Percentiles rank a stretch among this genome's conserved stretches.
Conservation (phyloP, 2,888 invertebrate genomes). For the Myopa tessellatipennis region DNA sequence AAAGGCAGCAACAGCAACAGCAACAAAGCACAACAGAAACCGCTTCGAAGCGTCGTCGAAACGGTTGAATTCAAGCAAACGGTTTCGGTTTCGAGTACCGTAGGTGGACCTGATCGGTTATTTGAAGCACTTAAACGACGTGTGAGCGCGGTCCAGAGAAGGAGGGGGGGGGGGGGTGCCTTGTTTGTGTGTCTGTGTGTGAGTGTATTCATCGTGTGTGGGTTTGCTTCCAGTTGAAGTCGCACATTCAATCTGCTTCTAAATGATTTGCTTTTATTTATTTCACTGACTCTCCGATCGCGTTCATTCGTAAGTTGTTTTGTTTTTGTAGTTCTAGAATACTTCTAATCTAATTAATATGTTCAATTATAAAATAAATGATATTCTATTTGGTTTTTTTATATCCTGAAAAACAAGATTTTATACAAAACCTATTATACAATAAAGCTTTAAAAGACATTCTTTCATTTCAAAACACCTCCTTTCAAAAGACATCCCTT, state of each 20-base stretch:
- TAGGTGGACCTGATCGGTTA: conserved; percentile 33
- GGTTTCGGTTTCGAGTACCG: conserved; percentile 26
- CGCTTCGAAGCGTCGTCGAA: too few species aligned
- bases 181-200: too few species aligned
- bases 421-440: neutral
- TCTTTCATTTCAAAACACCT: neutral
- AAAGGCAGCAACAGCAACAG: neutral
- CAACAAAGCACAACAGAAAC: neutral
- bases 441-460: neutral
- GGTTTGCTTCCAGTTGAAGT: neutral
- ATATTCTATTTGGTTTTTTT: neutral
- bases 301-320: neutral
- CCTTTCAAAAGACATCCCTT: neutral
- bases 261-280: neutral
- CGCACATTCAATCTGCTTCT: neutral
- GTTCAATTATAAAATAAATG: neutral
- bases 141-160: neutral
- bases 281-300: neutral
- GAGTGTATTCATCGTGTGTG: neutral
- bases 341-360: neutral
- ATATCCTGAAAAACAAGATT: neutral
- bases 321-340: neutral
- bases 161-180: too few species aligned
- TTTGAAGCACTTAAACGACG: neutral
- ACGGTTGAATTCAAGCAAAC: conserved; percentile 17